Evolutionary conservation across 2,113 vertebrate species (phyloP).

Genomic region (Gallinago jamesoni): DNA sequence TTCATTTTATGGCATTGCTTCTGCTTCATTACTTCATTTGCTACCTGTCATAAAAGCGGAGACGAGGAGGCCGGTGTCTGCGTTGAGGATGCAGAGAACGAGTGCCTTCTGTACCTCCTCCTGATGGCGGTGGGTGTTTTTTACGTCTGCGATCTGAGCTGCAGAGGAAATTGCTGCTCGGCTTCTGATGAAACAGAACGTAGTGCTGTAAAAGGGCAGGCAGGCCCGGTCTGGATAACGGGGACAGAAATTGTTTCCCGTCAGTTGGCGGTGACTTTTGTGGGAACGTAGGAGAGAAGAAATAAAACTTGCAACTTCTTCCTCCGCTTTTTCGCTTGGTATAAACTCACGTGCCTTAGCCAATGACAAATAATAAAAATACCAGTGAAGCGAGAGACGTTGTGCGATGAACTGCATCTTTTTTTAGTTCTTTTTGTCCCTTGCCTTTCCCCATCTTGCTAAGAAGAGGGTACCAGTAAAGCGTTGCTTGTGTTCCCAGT

Average conservation of each 20-base stretch:
- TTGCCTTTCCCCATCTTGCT: not conserved
- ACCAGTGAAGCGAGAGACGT: not conserved
- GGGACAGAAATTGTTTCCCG: not conserved
- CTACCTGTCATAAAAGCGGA: conserved; percentile 18
- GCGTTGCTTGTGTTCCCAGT: not conserved
- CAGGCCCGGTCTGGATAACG: not conserved
- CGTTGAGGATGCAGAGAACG: not conserved
- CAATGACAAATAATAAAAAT: not conserved
- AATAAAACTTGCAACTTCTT: not conserved
- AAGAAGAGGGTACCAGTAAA: not conserved
- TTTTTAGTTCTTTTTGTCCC: not conserved
- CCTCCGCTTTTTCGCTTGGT: not conserved
- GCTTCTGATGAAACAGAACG: not conserved
- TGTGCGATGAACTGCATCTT: not conserved
- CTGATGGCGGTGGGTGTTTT: not conserved
- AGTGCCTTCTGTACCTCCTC: conserved; percentile 18
- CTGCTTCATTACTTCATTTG: conserved; percentile 43
- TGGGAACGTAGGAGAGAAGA: not conserved
- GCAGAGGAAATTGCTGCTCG: not conserved
- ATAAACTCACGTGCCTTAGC: not conserved
- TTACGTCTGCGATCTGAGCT: conserved; percentile 1
- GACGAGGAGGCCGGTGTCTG: not conserved
- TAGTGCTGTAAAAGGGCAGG: not conserved
- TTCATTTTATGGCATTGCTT: not conserved
- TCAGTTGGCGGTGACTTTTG: not conserved